Base-by-base conservation (phyloP, 2,797 vertebrate species). In the Sebastes diaconus region DNA sequence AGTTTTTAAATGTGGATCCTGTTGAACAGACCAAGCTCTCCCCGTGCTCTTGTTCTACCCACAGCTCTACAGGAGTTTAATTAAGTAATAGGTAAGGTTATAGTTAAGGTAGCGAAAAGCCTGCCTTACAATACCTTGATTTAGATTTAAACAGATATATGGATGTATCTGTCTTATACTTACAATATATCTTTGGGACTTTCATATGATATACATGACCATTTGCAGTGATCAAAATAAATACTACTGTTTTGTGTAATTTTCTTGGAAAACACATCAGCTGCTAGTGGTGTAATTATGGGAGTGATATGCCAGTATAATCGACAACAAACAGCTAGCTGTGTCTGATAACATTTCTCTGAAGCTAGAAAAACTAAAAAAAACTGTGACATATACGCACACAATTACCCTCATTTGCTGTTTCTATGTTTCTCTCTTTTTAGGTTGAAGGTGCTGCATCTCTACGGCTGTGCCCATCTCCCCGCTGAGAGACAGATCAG, bases 401-500 rank as follows among this genome's bases (percentile, higher is more conserved):
- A 52, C 2, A 34, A 1, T 32, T 36, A 29, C 6, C 20, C 6
- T 16, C 9, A 3, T 18, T 20, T 72, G 2, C 34, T 64, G 24
- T 30, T 22, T 71, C 8, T 4, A 13, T 68, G 34, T 81, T 75
- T 27, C 30, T 84, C 6, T 78, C 22, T 65, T 6, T 85, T 67
- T 5, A 88, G 92, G 36, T 25, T 88, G 61, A 77, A 75, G 29
- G 39, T 90, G 39, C 87, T 92, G n/a, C 88, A 91, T 73, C 77
- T 92, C 30, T 91, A 89, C 3, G 82, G 85, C 59, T 90, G 87
- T 64, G 68, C 54, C 14, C 46, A n/a, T 8, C 52, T 80, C 34
- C 88, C 91, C 36, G 8, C 74, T 34, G 61, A 82, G 34, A 42
- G 16, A 32, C 13, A 85, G 59, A 85, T 92, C 81, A 69, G 72